Base-by-base conservation (phyloP, 2,888 invertebrate genomes). In the Anthophora plumipes region DNA sequence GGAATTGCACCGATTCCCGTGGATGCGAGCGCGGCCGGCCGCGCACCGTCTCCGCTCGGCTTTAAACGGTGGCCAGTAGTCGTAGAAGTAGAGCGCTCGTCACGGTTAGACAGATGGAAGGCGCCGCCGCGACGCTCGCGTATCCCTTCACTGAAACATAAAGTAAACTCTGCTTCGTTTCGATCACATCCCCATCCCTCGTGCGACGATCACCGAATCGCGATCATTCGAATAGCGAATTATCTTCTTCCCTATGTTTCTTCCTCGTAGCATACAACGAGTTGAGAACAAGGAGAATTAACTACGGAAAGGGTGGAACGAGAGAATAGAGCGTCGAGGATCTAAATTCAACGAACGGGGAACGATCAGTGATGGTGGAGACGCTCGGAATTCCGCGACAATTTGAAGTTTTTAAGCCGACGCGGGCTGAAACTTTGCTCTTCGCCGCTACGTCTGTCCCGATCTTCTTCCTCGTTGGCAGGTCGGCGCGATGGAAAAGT, bases 71-170 rank as follows among this genome's bases (percentile, higher is more conserved):
- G 55, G 86, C 68, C 64, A 90, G 81, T 74, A 91, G 82, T 70
- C 87, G 84, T 41, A 83, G 85, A 60, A 90, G 82, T 22, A 90
- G 67, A 46, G 90, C 82, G 39, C 90, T 80, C 46, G 72, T 79
- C 70, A 85, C 69, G 75, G 91, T 50, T 78, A 92, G 76, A 68
- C 86, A 83, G 50, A 88, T 76, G 75, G 88, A 83, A n/a, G 92
- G 88, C 22, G 85, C 84, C 22, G 85, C 84, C 70, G 85, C 76
- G 64, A 87, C 43, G 70, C 84, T 91, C 57, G 89, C 91, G 71
- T 84, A 85, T 66, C 93, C 92, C 88, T 89, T 90, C 87, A 93
- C 92, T 93, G 92, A 52, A 92, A 92, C 88, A 90, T 9, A 46
- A 59, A 20, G 20, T 61, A 37, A 74, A 48, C 11, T 37, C 17